A percentile compares a stretch with the other conserved stretches of the same genome.
phyloP scores from a whole-genome alignment of 2,888 invertebrate species.

The Amaurobius ferox region DNA sequence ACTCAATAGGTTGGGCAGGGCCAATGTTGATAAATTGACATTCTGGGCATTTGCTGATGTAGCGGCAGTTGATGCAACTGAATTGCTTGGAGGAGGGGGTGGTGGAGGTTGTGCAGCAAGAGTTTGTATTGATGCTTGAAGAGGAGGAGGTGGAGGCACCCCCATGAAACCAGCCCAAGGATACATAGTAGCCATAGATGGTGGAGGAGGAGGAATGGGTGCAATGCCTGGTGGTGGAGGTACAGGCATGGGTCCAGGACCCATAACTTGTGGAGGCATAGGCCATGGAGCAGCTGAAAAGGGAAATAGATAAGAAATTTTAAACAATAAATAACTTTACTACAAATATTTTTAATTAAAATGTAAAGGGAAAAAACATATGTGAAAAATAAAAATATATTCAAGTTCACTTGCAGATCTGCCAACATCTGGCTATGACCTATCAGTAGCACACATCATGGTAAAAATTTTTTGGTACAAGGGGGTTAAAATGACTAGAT shows the following conservation, averaged over 20 bases:
- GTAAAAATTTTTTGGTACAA: too few species aligned
- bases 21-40: slow-evolving; percentile 77
- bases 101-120: slow-evolving; percentile 75
- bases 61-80: slow-evolving; percentile 20
- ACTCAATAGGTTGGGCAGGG: slow-evolving; percentile 81
- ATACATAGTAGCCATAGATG: slow-evolving; percentile 78
- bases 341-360: too few species aligned
- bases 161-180: slow-evolving; percentile 73
- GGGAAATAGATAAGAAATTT: slow-evolving; percentile 76
- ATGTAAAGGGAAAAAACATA: too few species aligned
- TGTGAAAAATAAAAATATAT: too few species aligned
- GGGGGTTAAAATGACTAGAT: too few species aligned
- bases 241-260: slow-evolving; percentile 73
- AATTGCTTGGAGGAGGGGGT: slow-evolving; percentile 74
- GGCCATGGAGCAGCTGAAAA: slow-evolving; percentile 77
- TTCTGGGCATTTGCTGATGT: slow-evolving; percentile 32
- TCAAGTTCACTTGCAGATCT: too few species aligned
- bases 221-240: slow-evolving; percentile 72
- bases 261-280: slow-evolving; percentile 51
- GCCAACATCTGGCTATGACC: too few species aligned
- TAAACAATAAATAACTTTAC: too few species aligned
- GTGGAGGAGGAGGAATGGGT: slow-evolving; percentile 74
- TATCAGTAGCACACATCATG: too few species aligned
- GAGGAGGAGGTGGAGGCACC: slow-evolving; percentile 73
- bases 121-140: slow-evolving; percentile 67